Base-by-base conservation (phyloP, 2,888 invertebrate species). In the Alloscopus bannaensis region DNA sequence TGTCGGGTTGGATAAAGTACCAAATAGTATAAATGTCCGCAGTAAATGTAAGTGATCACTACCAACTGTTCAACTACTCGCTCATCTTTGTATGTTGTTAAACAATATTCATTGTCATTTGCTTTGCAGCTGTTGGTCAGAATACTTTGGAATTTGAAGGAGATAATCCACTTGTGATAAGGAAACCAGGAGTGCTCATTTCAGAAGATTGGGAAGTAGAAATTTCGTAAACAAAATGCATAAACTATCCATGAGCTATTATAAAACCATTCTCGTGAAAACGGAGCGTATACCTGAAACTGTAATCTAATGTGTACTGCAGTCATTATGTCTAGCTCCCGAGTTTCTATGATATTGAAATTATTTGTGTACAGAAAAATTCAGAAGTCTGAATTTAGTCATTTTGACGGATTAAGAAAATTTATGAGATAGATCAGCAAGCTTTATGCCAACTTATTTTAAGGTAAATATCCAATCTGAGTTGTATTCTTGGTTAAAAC, bases 181-280 rank as follows among this genome's bases (percentile, higher is more conserved):
- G 97, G 84, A 97, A 97, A 86, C 98, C 98, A 0, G 94, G 91
- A 28, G 93, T 96, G 64, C 93, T 92, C 87, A 93, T 98, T 90
- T 92, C 92, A 29, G 91, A 93, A 82, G 92, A 94, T 85, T 98
- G 95, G 93, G 91, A 81, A 52, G 22, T 76, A 6, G 69, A 76
- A 22, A 68, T 76, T 40, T 36, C 42, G 16, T 76, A 76, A 69
- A 40, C 31, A 59, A 47, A 31, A 31, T 31, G 62, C 29, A 20
- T 62, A 29, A 65, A 16, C 8, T 36, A 26, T 45, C 47, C 31
- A 52, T 31, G 4, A 29, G 11, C 11, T n/a, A 16, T n/a, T n/a
- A n/a, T 36, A 31, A 36, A 18, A 60, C 6, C 26, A 57, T 57
- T 60, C n/a, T 36, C 55, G 57, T 42, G 26, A 13, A 26, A 28